These are phyloP conservation scores for Cyprinus carpio DNA, from an alignment of 2,113 vertebrate genomes.

Conservation along the genomic window DNA sequence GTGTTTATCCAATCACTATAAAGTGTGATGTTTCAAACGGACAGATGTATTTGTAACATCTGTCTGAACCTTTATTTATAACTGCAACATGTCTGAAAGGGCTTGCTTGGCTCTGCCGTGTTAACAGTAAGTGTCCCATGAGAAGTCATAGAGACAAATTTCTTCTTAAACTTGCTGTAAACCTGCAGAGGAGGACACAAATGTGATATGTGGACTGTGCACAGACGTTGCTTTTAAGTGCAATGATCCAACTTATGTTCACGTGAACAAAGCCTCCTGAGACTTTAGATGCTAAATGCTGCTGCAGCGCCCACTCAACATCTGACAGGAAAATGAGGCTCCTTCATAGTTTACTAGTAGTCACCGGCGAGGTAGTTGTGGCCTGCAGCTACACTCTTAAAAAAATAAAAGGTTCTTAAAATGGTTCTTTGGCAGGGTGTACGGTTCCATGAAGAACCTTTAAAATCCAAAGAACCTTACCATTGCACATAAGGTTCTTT, in stretches of 20 bases:
- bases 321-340: conserved; percentile 37
- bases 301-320: conserved; percentile 6
- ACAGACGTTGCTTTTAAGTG: not conserved
- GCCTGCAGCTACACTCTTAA: conserved; percentile 62
- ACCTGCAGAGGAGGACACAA: not conserved
- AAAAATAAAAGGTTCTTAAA: too few relatives aligned
- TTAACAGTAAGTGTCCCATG: not conserved
- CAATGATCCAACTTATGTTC: conserved; percentile 17
- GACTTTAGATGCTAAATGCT: conserved; percentile 1
- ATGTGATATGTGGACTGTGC: not conserved
- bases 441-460: too few relatives aligned
- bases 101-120: not conserved
- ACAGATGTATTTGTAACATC: conserved; percentile 32
- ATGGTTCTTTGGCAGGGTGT: too few relatives aligned
- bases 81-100: conserved; percentile 1
- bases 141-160: not conserved
- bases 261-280: not conserved
- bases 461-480: too few relatives aligned
- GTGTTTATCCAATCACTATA: conserved; percentile 9
- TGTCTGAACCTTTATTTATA: conserved; percentile 16
- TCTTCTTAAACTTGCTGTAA: not conserved
- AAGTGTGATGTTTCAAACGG: not conserved
- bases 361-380: conserved; percentile 47
- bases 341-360: conserved; percentile 27
- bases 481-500: too few relatives aligned